Evolutionary conservation across 2,797 vertebrate genomes (phyloP).

Genomic region (Echiichthys vipera): DNA sequence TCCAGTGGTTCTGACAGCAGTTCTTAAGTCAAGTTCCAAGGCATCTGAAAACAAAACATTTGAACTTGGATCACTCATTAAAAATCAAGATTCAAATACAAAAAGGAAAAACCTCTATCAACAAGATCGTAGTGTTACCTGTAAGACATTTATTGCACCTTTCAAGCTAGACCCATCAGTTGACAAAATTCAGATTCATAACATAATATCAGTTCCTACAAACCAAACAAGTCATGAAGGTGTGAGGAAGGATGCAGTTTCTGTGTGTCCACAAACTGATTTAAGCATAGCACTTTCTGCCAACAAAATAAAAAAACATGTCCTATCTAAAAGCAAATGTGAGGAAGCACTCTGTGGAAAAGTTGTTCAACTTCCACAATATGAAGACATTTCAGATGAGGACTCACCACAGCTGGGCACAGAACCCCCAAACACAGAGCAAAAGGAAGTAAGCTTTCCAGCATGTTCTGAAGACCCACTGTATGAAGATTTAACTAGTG

Average conservation of each 20-base stretch:
- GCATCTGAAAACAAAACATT: neutral
- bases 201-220: neutral
- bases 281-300: neutral
- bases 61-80: fast-evolving
- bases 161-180: neutral
- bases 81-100: neutral
- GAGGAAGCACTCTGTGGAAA: fast-evolving
- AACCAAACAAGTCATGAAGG: neutral
- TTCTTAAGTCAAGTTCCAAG: neutral
- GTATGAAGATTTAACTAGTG: slow-evolving; percentile 35
- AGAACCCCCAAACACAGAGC: neutral
- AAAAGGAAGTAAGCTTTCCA: no score
- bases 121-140: neutral
- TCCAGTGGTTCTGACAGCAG: slow-evolving; percentile 4
- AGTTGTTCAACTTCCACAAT: neutral
- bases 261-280: neutral
- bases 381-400: slow-evolving; percentile 55
- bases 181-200: neutral
- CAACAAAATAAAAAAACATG: neutral
- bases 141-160: neutral
- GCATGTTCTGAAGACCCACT: neutral
- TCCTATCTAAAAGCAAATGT: fast-evolving
- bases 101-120: neutral
- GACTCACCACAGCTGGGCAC: neutral
- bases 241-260: neutral